phyloP scores from a whole-genome alignment of 2,797 vertebrate species.

The Helostoma temminkii region DNA sequence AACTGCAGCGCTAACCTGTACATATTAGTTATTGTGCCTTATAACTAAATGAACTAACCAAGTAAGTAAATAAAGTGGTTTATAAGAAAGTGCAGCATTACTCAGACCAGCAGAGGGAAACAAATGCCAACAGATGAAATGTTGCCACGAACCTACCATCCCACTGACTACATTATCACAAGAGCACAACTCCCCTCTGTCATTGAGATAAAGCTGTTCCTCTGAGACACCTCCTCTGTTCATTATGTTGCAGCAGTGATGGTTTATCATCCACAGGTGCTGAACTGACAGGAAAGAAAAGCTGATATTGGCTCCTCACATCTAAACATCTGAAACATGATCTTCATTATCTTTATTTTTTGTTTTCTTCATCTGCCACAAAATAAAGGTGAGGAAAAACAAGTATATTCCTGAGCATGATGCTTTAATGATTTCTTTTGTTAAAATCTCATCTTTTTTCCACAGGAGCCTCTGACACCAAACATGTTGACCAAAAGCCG shows the following conservation, averaged over 20 bases:
- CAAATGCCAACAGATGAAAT: neutral
- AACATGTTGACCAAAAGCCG: conserved; percentile 32
- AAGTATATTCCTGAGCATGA: neutral
- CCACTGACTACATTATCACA: neutral
- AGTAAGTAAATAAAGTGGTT: too few species aligned
- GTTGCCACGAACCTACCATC: neutral
- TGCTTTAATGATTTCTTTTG: rapidly evolving
- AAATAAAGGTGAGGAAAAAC: neutral
- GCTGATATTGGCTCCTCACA: too few species aligned
- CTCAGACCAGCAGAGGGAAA: neutral
- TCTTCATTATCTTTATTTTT: neutral
- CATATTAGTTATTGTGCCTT: too few species aligned
- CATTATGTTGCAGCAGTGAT: neutral
- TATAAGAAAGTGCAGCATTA: neutral
- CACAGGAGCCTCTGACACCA: conserved; percentile 10
- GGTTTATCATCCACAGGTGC: neutral
- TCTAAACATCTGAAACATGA: neutral
- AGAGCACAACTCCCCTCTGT: neutral
- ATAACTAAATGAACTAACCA: too few species aligned
- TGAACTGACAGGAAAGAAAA: too few species aligned
- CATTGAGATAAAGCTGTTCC: neutral
- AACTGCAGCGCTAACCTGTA: too few species aligned
- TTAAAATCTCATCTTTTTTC: neutral
- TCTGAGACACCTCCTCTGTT: neutral
- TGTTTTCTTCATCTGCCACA: neutral